Evolutionary conservation across 2,888 invertebrate species (phyloP).

Genomic region (Aleiodes testaceus): DNA sequence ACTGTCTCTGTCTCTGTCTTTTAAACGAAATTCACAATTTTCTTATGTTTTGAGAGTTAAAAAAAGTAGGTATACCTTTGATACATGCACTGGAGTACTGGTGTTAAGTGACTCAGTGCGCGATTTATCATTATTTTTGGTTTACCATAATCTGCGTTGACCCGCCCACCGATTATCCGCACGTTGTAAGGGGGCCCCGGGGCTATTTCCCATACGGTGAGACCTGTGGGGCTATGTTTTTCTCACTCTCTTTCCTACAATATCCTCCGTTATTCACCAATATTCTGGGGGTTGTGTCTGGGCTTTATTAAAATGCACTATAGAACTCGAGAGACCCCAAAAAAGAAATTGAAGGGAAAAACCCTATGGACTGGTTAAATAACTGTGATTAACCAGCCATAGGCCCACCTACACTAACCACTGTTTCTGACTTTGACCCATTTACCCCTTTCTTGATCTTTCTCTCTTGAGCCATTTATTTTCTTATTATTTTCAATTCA

Average conservation of each 20-base stretch:
- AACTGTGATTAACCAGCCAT: slow-evolving; percentile 61
- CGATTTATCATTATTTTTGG: slow-evolving; percentile 69
- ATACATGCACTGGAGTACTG: slow-evolving; percentile 26
- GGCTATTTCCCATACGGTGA: slow-evolving; percentile 67
- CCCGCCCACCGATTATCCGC: slow-evolving; percentile 67
- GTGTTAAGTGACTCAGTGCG: slow-evolving; percentile 52
- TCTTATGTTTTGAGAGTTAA: neutral
- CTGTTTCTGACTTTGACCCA: slow-evolving; percentile 55
- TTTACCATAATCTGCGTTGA: slow-evolving; percentile 65
- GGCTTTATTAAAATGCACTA: slow-evolving; percentile 63
- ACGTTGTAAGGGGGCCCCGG: slow-evolving; percentile 59
- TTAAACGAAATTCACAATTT: neutral
- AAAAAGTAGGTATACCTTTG: slow-evolving; percentile 7
- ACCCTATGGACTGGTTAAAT: slow-evolving; percentile 57
- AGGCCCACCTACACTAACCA: slow-evolving; percentile 63
- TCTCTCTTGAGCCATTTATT: slow-evolving; percentile 28
- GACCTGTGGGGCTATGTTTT: slow-evolving; percentile 47
- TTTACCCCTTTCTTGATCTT: slow-evolving; percentile 51
- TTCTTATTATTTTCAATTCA: neutral
- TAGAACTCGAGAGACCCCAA: slow-evolving; percentile 46
- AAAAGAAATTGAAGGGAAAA: slow-evolving; percentile 30
- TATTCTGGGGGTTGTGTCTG: slow-evolving; percentile 38
- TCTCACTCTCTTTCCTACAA: slow-evolving; percentile 47
- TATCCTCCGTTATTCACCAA: slow-evolving; percentile 34
- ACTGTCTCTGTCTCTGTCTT: slow-evolving; percentile 31